Evolutionary conservation across 2,888 invertebrate species (phyloP).

Genomic region (Plutella xylostella): DNA sequence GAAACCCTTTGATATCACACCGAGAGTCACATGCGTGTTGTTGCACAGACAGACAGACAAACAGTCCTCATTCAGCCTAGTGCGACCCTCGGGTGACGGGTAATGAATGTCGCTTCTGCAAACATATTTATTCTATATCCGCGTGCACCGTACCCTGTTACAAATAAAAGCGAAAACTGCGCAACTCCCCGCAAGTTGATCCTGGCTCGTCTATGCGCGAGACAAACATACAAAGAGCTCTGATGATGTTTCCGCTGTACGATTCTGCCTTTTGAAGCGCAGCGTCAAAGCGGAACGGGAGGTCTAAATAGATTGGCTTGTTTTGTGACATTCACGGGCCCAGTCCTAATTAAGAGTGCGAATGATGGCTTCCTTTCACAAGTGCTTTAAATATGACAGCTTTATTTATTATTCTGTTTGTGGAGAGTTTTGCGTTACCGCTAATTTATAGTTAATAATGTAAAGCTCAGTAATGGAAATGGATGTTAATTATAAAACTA

Average conservation of each 20-base stretch:
- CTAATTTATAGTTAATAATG: too few relatives aligned
- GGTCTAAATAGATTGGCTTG: slow-evolving; percentile 41
- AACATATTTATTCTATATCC: neutral
- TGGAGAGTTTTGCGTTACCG: too few relatives aligned
- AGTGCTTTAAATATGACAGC: neutral
- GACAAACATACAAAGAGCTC: slow-evolving; percentile 35
- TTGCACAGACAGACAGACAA: slow-evolving; percentile 50
- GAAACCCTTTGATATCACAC: slow-evolving; percentile 8
- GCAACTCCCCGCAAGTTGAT: neutral
- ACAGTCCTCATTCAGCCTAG: slow-evolving; percentile 24
- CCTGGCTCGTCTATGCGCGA: slow-evolving; percentile 14
- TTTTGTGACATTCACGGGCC: slow-evolving; percentile 30
- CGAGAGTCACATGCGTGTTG: slow-evolving; percentile 37
- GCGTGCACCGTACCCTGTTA: neutral
- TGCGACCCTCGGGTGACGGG: slow-evolving; percentile 37
- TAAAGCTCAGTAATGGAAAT: too few relatives aligned
- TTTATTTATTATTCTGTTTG: too few relatives aligned
- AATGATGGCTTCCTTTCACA: slow-evolving; percentile 45
- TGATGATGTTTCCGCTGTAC: slow-evolving; percentile 22
- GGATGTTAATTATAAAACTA: too few relatives aligned
- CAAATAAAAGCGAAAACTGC: neutral
- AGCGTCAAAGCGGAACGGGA: slow-evolving; percentile 6
- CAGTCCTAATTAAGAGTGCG: slow-evolving; percentile 58
- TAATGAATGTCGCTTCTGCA: slow-evolving; percentile 38
- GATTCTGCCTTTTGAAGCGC: slow-evolving; percentile 1